Conservation (phyloP, 1,140 invertebrate species). For the Orius insidiosus region DNA sequence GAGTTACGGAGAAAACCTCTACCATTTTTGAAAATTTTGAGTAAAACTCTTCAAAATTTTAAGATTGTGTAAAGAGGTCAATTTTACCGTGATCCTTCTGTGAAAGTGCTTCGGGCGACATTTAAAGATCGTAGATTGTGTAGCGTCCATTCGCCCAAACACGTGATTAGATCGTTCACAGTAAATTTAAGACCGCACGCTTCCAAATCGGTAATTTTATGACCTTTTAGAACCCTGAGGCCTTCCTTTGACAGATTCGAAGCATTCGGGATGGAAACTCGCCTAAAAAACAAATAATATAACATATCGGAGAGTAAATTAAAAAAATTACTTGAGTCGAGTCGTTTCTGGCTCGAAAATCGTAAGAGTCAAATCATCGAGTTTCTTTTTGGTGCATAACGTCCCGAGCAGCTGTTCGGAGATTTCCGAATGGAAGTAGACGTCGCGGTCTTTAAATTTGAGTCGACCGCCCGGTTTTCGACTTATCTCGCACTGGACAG, state of each 20-base stretch:
- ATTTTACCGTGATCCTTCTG: constrained; percentile 31
- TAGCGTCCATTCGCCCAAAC: constrained; percentile 53
- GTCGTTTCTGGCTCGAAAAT: constrained; percentile 49
- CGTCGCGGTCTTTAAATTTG: constrained; percentile 39
- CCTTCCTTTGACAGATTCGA: constrained; percentile 40
- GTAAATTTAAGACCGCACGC: constrained; percentile 41
- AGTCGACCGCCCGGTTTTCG: constrained; percentile 14
- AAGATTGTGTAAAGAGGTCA: constrained; percentile 10
- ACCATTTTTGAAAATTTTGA: no score
- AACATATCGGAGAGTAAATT: constrained; percentile 6
- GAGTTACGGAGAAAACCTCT: no score
- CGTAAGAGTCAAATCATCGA: constrained; percentile 44
- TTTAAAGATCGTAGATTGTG: constrained; percentile 46
- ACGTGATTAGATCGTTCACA: constrained; percentile 47
- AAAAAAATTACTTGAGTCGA: constrained; percentile 29
- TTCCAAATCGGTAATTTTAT: constrained; percentile 46
- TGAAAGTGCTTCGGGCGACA: constrained; percentile 46
- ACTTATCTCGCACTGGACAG: background rate
- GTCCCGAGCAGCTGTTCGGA: constrained; percentile 46
- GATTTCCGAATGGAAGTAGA: constrained; percentile 46
- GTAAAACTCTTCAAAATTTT: background rate
- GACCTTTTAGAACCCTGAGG: constrained; percentile 41
- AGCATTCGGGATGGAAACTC: constrained; percentile 35
- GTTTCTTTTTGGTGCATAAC: constrained; percentile 40
- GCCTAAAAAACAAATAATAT: constrained; percentile 23